Evolutionary conservation across 1,140 invertebrate species (phyloP), one percentile per base, ranked within the genome.

Genomic region (Triops cancriformis): DNA sequence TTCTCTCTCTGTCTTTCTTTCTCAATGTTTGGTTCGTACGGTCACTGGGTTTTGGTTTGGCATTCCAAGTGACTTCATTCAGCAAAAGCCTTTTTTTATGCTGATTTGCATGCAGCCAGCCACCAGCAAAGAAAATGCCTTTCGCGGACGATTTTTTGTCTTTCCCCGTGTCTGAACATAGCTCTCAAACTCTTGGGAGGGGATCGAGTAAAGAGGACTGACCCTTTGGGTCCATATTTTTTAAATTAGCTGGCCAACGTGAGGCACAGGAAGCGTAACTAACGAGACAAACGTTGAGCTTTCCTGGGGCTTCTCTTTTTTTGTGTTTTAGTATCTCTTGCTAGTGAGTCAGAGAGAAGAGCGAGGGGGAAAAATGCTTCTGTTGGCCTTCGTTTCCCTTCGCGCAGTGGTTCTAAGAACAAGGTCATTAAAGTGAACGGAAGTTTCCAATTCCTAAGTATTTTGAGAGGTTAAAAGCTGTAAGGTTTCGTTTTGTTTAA

Each of bases 181-280:
- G 31, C 31, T 37, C 2, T 37, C 31, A 37, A 37, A 37, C 31
- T 37, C 31, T 37, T 37, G 51, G 6, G 18, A 0, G 6, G 51
- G 23, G 14, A 64, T 64, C 51, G 23, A 64, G 23, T 64, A n/a
- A 18, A 23, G 51, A 64, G 51, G 51, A 23, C 31, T 37, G 51
- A 64, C 51, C 43, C 51, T 64, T 64, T 37, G 31, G 31, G 31
- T 37, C 31, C 51, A 64, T 23, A n/a, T 64, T 64, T 64, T 64
- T 64, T 23, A 64, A 64, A 64, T 18, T 64, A 64, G 51, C 23
- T 18, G 14, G 23, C 51, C 51, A 64, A 23, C 51, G 51, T 64
- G 51, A 64, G 51, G 51, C 51, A n/a, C 51, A 64, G 51, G 51
- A 64, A 64, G 18, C 51, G 51, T 64, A 64, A 64, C 51, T 64